Evolutionary conservation across 2,888 invertebrate genomes (phyloP), one percentile per base, ranked within the genome.

Genomic region (Nomada lathburiana): DNA sequence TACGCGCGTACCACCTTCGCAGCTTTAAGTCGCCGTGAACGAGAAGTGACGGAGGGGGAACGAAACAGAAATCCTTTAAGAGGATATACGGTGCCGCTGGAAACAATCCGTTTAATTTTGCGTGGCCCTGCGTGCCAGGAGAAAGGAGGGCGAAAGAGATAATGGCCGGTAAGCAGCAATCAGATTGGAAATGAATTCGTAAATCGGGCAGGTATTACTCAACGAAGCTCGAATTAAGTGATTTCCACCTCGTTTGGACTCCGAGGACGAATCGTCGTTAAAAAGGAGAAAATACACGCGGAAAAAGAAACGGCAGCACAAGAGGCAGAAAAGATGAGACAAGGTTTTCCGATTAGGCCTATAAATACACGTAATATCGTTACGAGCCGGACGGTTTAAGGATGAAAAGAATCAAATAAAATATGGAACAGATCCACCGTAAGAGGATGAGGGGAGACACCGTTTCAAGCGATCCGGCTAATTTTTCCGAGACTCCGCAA

Each of bases 401-500:
- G 44, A 71, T 36, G 71, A 44, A 68, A 63, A 55, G 72, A 73
- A 69, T 42, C n/a, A 72, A 67, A 67, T 67, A 75, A 70, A 55
- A 78, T 74, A 69, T 50, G 18, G 74, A 67, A 69, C 71, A 75
- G 82, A 82, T 82, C 84, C 72, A 60, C 16, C 13, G 29, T 89
- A 90, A 90, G 89, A 91, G 89, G 90, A 91, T 90, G 82, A 90
- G 84, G 57, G 26, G 1, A 86, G 86, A 83, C 81, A 78, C 78
- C 84, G 87, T 90, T 90, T 82, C 82, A 90, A 92, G 91, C 89
- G 89, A 92, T 89, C 89, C 89, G 84, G 89, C 90, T 89, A 90
- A 92, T 91, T 91, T 92, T 82, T 84, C 84, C 83, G 84, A 83
- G 78, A 80, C 80, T 84, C 75, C 74, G 85, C 80, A 85, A 88